phyloP scores from a whole-genome alignment of 1,140 invertebrate species.

The Musca domestica region DNA sequence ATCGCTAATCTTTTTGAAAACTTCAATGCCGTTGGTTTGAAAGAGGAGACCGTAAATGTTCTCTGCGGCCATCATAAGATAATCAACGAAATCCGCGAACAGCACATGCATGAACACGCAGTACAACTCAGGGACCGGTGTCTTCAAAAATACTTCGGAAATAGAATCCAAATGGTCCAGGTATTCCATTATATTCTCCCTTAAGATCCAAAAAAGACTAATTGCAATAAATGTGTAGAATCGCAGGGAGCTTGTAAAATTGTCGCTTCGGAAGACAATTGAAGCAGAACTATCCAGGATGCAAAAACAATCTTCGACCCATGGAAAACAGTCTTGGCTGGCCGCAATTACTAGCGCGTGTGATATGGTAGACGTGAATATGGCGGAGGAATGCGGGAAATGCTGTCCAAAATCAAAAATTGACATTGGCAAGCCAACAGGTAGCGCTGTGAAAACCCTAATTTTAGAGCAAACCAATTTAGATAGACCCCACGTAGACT shows the following conservation, averaged over 20 bases:
- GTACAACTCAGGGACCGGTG: neutral
- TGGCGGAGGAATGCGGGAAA: neutral
- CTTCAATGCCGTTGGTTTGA: neutral
- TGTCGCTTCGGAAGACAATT: neutral
- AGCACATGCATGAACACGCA: neutral
- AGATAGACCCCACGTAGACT: neutral
- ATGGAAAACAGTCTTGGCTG: neutral
- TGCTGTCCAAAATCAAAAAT: neutral
- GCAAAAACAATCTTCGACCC: neutral
- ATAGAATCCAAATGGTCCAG: neutral
- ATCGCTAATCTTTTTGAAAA: constrained; percentile 1
- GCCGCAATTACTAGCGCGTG: neutral
- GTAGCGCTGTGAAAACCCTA: too few species aligned
- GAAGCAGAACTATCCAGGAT: neutral
- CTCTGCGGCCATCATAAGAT: constrained; percentile 1
- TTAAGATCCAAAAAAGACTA: too few species aligned
- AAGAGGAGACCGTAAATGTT: neutral
- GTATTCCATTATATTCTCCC: neutral
- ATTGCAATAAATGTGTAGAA: too few species aligned
- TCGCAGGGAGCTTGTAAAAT: too few species aligned
- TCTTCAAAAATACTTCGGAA: neutral
- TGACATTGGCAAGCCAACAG: neutral
- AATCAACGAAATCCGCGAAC: neutral
- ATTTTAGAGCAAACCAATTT: too few species aligned
- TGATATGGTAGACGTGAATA: neutral